Evolutionary conservation across 2,797 vertebrate genomes (phyloP).

Genomic region (Phrynocephalus vlangalii): DNA sequence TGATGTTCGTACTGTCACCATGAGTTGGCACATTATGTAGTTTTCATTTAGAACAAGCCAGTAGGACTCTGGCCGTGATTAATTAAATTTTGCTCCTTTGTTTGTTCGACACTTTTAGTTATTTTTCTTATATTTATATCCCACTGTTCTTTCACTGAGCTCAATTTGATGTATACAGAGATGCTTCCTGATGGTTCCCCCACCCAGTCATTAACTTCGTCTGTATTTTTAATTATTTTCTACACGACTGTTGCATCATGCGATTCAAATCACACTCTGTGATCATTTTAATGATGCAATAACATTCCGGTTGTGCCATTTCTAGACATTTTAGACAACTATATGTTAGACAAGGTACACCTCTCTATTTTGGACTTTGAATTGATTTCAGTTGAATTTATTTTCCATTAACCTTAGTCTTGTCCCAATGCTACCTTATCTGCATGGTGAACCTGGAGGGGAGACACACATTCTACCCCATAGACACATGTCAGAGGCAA

Average conservation of each 20-base stretch:
- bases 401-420: constrained; percentile 26
- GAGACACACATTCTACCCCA: not conserved
- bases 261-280: not conserved
- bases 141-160: too few species aligned
- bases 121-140: too few species aligned
- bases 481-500: too few species aligned
- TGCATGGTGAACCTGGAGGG: not conserved
- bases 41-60: too few species aligned
- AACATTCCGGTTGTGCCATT: constrained; percentile 10
- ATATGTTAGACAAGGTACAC: too few species aligned
- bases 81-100: too few species aligned
- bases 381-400: not conserved
- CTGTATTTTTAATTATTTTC: not conserved
- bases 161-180: too few species aligned
- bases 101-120: too few species aligned
- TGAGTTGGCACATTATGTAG: too few species aligned
- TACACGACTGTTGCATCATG: not conserved
- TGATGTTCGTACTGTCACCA: too few species aligned
- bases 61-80: too few species aligned
- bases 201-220: not conserved
- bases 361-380: not conserved
- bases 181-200: not conserved
- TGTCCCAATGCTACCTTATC: not conserved
- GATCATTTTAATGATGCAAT: not conserved
- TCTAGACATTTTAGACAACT: not conserved